Base-by-base conservation (phyloP, 2,888 invertebrate species). In the Branchellion lobata region DNA sequence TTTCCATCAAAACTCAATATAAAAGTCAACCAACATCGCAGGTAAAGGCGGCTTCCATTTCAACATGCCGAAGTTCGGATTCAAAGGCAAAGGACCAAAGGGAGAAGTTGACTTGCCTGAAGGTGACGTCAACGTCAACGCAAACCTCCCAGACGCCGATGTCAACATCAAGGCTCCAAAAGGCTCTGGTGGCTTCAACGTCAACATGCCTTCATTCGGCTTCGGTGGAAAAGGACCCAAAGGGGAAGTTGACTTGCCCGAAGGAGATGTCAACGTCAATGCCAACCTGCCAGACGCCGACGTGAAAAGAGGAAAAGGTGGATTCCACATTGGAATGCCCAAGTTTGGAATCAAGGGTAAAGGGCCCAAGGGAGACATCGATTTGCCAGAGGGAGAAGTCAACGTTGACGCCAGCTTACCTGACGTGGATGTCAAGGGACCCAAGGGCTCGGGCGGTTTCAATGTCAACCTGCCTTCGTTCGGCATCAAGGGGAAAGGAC, bases 31-130 rank as follows among this genome's bases (percentile, higher is more conserved):
- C n/a, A n/a, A n/a, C n/a, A n/a, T n/a, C 24, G 3, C 51, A 29
- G 79, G 79, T 11, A 75, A 75, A 75, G 79, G 79, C 0, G 79
- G 79, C 47, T 51, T 75, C 27, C 75, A 75, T 31, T 31, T 75
- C 31, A 53, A 51, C 0, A 75, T 75, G 75, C 75, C 75, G 24
- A 75, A 51, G 21, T 75, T 75, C 29, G 75, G 75, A 75, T 75
- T 75, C 75, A 75, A 75, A 75, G 75, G 75, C 18, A 75, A 75
- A 51, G 75, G 75, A 51, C 53, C 53, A 29, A 75, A 75, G 36
- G 75, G 75, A 11, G 78, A 78, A 1, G 1, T 78, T 68, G 75
- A 75, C 27, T n/a, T 57, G 24, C 61, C 61, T 57, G 61, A 57
- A 57, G 61, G 61, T 5, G 24, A 57, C 24, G 8, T 57, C 3